Base-by-base conservation (phyloP, 1,140 invertebrate genomes). In the Agrypnia vestita region DNA sequence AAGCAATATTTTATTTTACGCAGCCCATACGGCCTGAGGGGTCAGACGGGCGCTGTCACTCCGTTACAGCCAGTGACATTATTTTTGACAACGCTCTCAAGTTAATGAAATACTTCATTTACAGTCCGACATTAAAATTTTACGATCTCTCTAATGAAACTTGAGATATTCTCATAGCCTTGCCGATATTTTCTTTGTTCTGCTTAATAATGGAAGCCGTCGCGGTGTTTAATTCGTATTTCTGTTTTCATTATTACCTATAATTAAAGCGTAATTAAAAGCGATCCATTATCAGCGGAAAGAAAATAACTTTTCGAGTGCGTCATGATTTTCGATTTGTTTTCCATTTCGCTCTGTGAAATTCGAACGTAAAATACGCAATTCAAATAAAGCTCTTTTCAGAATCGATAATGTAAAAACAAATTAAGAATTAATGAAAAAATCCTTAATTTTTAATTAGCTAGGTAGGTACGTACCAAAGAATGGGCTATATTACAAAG, bases 101-200 rank as follows among this genome's bases (percentile, higher is more conserved):
- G 59, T 82, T 79, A 82, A 82, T 82, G 80, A 82, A 82, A 82
- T 82, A 79, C 72, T 82, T 82, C 76, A 79, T 82, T 82, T 79
- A 72, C 76, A 76, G 72, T 56, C 62, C 53, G 80, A 76, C 80
- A 76, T 82, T 82, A 82, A 82, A 79, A 82, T 79, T 82, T 82
- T 76, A 82, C 80, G 77, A 76, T 51, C 71, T 69, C 56, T 76
- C 72, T 64, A 82, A 82, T 76, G 73, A 79, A 82, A 76, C 17
- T 75, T 75, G 13, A 51, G 59, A 25, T 17, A 15, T 75, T 46
- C 25, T 44, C 43, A n/a, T 55, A 25, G 72, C 72, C 17, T 56
- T 44, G 72, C 51, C 12, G 44, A 19, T 76, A 43, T 47, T 21
- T 56, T 51, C 61, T 77, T 76, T 80, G 59, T 19, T 43, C 73